Base-by-base conservation (phyloP, 2,888 invertebrate genomes). In the Saturnia japonica region DNA sequence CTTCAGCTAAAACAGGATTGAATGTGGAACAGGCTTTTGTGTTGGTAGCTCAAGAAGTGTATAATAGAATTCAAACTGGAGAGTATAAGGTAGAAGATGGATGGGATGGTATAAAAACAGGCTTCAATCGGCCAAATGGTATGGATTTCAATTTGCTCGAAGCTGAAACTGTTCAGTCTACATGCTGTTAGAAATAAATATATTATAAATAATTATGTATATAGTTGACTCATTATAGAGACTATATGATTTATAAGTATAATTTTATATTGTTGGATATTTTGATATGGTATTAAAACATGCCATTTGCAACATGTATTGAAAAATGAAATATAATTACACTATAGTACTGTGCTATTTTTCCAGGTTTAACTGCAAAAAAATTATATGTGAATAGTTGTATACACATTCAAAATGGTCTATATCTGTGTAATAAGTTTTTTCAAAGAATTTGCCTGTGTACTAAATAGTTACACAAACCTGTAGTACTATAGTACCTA, bases 91-190 rank as follows among this genome's bases (percentile, higher is more conserved):
- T 98, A 1, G 98, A 98, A 85, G 99, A 99, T 75, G 99, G 98
- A 19, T 99, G 99, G 99, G 99, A 99, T 84, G 99, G 99, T 8
- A 98, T 99, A 70, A 99, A 99, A 90, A 97, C 97, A 47, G 99
- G 99, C 42, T 98, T 97, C 90, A 96, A 97, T 77, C 91, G 97
- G 78, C 97, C 97, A 40, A 97, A 96, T 75, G 97, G 96, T 74
- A 94, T 97, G 88, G 97, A 97, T 90, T 97, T 97, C 85, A 97
- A 97, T 91, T 94, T 98, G 75, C 96, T 97, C 67, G 98, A 98
- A 90, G 98, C 97, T 0, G 98, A 98, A 89, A 96, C 98, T 1
- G 98, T 98, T 70, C 97, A 97, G 86, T 96, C 97, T 66, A 96
- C 97, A 76, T 99, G 98, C 94, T 99, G 98, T 94, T 98, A 92